Evolutionary conservation across 2,888 invertebrate genomes (phyloP), one percentile per base, ranked within the genome.

Genomic region (Pyrrhia umbra): DNA sequence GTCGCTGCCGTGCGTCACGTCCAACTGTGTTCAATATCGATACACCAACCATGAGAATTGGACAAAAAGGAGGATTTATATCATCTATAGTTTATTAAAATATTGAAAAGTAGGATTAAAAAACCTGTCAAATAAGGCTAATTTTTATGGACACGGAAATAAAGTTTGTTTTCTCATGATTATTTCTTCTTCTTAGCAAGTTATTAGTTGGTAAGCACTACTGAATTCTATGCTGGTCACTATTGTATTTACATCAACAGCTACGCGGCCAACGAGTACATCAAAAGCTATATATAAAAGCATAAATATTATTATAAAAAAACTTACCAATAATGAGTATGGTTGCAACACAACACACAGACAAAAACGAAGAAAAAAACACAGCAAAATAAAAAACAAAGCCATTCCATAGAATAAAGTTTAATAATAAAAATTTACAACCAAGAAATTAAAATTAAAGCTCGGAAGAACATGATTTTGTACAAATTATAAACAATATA

Each of bases 1-100:
- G 75, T 98, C 97, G 74, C 98, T 98, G 76, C 97, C 97, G 88
- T 97, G 97, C 0, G 97, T 96, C 76, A 97, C 96, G 69, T 97
- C 96, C 95, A 97, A 91, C 95, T 96, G 92, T 23, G 27, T n/a
- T n/a, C n/a, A 42, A 13, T n/a, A 5, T 34, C 62, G 79, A 58
- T 34, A 60, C 40, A 45, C 55, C 47, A 42, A 10, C 47, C 34
- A 20, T 75, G 2, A 62, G 6, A 45, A 10, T 46, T 18, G 21
- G n/a, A 49, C 8, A 8, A 2, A 8, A 9, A 18, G 6, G 6
- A 16, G 23, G 15, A 4, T n/a, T 2, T n/a, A 6, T 34, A n/a
- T 13, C 30, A 30, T 34, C n/a, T n/a, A n/a, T n/a, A n/a, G n/a
- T n/a, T n/a, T n/a, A n/a, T 6, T 20, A 23, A 9, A 8, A 21